Base-by-base conservation (phyloP, 2,113 vertebrate species). In the Trinectes maculatus region DNA sequence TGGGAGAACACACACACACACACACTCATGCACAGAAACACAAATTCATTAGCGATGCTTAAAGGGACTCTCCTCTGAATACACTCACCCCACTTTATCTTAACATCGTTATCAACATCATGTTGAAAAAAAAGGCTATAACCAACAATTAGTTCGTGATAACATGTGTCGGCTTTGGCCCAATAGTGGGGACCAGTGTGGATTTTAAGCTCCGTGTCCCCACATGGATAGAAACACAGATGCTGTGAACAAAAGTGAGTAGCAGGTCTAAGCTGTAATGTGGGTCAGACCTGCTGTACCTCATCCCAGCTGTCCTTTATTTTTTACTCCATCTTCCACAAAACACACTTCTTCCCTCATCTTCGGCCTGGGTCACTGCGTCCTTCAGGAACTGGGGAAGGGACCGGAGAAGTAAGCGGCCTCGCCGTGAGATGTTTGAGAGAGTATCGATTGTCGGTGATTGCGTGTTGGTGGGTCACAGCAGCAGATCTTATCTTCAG, bases 271-370 rank as follows among this genome's bases (percentile, higher is more conserved):
- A 33, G 31, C 31, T 33, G 31, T 33, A 7, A 73, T 60, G 29
- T 77, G 40, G 66, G 34, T 28, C 74, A 66, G 44, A 47, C 22
- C 2, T 1, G 24, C 8, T 67, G 42, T 63, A 15, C 62, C 56
- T 67, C 36, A 55, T 55, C 63, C 62, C 31, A 21, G 33, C 40
- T 64, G 46, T 13, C 54, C 47, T 33, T 47, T 19, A n/a, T 33
- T n/a, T 47, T n/a, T n/a, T 3, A n/a, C 22, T 31, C n/a, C 34
- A 26, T 42, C 46, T 10, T 43, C 7, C 33, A 13, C 16, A 43
- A 2, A 42, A 39, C 34, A 31, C 54, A 11, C 40, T 4, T 33
- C 37, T 25, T 51, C 29, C 31, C 39, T 64, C 53, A 24, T 34
- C 10, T 56, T 13, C 60, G 43, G 71, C 66, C 59, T 8, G 36